Evolutionary conservation across 1,140 invertebrate genomes (phyloP).

Genomic region (Papilio xuthus): DNA sequence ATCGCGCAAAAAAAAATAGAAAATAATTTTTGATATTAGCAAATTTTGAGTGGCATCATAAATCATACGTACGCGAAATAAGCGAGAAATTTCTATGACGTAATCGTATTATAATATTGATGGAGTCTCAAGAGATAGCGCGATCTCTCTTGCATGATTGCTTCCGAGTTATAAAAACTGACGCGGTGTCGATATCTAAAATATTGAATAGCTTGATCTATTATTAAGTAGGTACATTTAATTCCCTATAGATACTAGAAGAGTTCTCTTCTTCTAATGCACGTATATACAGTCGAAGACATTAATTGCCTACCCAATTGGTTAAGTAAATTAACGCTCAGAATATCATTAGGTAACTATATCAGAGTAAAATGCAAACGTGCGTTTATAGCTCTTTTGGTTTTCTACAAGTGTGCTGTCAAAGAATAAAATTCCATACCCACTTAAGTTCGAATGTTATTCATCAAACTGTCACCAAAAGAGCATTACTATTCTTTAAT

Average conservation of each 20-base stretch:
- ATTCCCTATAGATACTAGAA: not conserved
- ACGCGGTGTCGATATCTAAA: not conserved
- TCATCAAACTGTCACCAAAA: too few relatives aligned
- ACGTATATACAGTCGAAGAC: too few relatives aligned
- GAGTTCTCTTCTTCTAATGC: not conserved
- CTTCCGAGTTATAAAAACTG: conserved; percentile 19
- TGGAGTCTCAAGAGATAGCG: conserved; percentile 6
- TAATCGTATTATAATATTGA: conserved; percentile 27
- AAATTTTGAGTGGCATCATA: conserved; percentile 10
- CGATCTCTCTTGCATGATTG: conserved; percentile 12
- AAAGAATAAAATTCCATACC: too few relatives aligned
- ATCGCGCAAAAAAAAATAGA: not conserved
- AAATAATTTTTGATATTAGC: not conserved
- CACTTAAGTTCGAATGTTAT: too few relatives aligned
- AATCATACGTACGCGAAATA: conserved; percentile 22
- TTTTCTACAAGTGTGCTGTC: too few relatives aligned
- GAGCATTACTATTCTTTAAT: too few relatives aligned
- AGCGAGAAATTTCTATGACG: conserved; percentile 20
- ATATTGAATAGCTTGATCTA: not conserved
- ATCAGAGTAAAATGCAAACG: not conserved
- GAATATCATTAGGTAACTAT: not conserved
- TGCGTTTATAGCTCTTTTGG: not conserved
- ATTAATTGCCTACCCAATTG: too few relatives aligned
- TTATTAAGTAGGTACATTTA: not conserved
- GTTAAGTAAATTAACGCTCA: not conserved